phyloP scores from a whole-genome alignment of 2,888 invertebrate species.

The Leptinotarsa tumamoca region DNA sequence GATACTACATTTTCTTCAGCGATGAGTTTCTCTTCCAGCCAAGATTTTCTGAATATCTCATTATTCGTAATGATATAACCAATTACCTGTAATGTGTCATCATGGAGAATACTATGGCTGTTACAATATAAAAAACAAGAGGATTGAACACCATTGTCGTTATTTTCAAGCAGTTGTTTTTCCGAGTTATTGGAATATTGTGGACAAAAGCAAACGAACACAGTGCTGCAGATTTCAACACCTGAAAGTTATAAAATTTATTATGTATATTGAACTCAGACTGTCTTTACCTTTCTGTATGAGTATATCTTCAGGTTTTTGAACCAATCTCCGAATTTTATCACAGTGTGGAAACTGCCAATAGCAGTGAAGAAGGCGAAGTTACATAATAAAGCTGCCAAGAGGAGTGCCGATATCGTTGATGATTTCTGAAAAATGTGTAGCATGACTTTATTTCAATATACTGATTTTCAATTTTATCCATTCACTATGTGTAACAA shows the following conservation, averaged over 20 bases:
- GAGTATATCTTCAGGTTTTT: conserved; percentile 60
- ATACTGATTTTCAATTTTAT: not conserved
- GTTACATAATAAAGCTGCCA: conserved; percentile 58
- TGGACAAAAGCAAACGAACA: conserved; percentile 65
- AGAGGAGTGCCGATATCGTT: conserved; percentile 62
- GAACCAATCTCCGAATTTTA: conserved; percentile 62
- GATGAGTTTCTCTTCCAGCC: too few relatives aligned
- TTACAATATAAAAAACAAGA: conserved; percentile 59
- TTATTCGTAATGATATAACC: not conserved
- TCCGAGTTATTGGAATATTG: conserved; percentile 58
- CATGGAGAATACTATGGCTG: conserved; percentile 62
- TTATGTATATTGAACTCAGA: not conserved
- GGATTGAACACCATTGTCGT: conserved; percentile 62
- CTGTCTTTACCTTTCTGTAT: conserved; percentile 57
- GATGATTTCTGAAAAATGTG: conserved; percentile 63
- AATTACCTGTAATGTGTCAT: conserved; percentile 67
- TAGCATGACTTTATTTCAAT: not conserved
- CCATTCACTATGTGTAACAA: too few relatives aligned
- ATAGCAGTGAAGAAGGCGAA: conserved; percentile 64
- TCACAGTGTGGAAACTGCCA: conserved; percentile 65
- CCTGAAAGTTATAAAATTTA: conserved; percentile 55
- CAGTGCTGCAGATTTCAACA: conserved; percentile 64
- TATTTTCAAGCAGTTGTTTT: conserved; percentile 57
- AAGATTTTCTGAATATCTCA: too few relatives aligned
- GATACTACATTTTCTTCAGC: too few relatives aligned